Percentiles rank a stretch among this genome's conserved stretches.
Evolutionary conservation across 2,797 vertebrate species (phyloP).

Genomic region (Thripadectes ignobilis): DNA sequence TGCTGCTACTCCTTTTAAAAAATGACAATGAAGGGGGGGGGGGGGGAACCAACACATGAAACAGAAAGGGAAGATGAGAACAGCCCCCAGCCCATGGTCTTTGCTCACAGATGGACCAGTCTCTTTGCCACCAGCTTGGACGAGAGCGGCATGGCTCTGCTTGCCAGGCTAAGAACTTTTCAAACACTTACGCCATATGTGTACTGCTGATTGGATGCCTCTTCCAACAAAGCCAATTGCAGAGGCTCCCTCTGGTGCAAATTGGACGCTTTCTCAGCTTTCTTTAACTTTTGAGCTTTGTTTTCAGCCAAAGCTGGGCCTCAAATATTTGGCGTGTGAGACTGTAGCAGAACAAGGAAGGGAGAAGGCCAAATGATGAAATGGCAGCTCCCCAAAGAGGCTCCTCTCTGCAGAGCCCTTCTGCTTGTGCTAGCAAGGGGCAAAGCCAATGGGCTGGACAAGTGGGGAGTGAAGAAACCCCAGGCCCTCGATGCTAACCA

Average conservation of each 20-base stretch:
- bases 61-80: neutral
- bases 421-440: neutral
- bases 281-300: slow-evolving; percentile 16
- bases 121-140: slow-evolving; percentile 6
- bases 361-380: slow-evolving; percentile 4
- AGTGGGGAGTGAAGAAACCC: neutral
- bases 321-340: neutral
- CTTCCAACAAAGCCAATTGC: slow-evolving; percentile 22
- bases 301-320: slow-evolving; percentile 21
- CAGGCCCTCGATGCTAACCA: neutral
- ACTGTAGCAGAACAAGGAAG: neutral
- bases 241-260: slow-evolving; percentile 33
- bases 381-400: slow-evolving; percentile 28
- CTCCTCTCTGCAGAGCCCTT: slow-evolving; percentile 1
- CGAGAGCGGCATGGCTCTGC: rapidly evolving
- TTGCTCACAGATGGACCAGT: slow-evolving; percentile 33
- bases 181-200: neutral
- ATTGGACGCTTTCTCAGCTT: neutral
- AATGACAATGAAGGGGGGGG: neutral
- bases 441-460: neutral
- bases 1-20: neutral
- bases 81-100: neutral
- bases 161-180: slow-evolving; percentile 52
- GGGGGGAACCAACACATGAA: rapidly evolving
- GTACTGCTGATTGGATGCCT: neutral